These are phyloP conservation scores for Nomia melanderi DNA, from an alignment of 1,140 invertebrate species.

Conservation along the genomic window DNA sequence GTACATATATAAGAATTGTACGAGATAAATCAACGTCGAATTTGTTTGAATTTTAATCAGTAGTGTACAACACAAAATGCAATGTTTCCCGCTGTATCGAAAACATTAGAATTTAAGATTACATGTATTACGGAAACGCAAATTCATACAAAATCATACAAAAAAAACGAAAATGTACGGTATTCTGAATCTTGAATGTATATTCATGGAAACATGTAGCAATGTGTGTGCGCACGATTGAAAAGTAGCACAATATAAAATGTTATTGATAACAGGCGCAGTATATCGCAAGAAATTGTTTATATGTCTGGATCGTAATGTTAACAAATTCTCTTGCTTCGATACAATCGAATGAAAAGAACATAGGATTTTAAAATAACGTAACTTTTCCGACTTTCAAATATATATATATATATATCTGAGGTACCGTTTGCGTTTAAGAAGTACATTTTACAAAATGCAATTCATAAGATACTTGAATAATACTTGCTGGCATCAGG, in stretches of 20 bases:
- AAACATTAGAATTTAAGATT: not conserved
- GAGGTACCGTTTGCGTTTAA: constrained; percentile 6
- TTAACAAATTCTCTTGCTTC: not conserved
- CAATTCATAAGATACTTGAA: constrained; percentile 2
- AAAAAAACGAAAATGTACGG: not conserved
- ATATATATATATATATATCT: not conserved
- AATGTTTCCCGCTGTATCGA: constrained; percentile 11
- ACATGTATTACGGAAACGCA: constrained; percentile 4
- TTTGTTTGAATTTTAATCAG: constrained; percentile 9
- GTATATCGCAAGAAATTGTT: not conserved
- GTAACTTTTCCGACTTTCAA: constrained; percentile 1
- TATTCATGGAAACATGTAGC: constrained; percentile 18
- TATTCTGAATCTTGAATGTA: constrained; percentile 5
- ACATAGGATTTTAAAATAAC: constrained; percentile 17
- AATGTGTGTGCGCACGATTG: constrained; percentile 1
- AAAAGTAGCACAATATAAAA: constrained; percentile 23
- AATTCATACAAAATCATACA: constrained; percentile 10
- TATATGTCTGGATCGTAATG: not conserved
- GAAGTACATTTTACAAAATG: constrained; percentile 22
- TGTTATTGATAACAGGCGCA: constrained; percentile 7
- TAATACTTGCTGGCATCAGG: constrained; percentile 15
- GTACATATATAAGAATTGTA: constrained; percentile 16
- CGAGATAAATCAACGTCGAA: not conserved
- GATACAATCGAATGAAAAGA: constrained; percentile 8
- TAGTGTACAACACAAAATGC: not conserved